These are phyloP conservation scores for Drosophila pseudoananassae DNA, from an alignment of 1,140 invertebrate genomes.

Conservation along the genomic window DNA sequence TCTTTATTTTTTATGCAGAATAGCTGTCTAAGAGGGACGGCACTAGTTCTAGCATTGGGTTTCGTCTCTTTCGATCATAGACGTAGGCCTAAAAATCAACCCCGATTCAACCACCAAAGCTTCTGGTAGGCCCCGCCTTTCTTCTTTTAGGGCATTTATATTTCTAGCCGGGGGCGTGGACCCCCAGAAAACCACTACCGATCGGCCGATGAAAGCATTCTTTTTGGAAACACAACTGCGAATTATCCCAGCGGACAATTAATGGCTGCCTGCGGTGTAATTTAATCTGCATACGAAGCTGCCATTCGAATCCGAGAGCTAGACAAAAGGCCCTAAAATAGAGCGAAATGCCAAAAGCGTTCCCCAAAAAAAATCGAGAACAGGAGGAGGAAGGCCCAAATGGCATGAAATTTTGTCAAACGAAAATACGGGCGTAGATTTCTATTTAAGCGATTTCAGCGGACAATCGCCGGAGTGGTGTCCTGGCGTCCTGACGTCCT, in stretches of 20 bases:
- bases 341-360: conserved; percentile 38
- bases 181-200: conserved; percentile 22
- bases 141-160: neutral
- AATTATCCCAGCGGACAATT: conserved; percentile 67
- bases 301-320: conserved; percentile 55
- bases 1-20: conserved; percentile 10
- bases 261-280: conserved; percentile 67
- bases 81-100: neutral
- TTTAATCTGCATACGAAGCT: conserved; percentile 76
- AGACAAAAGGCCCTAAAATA: conserved; percentile 50
- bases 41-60: neutral
- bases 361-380: conserved; percentile 17
- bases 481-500: neutral
- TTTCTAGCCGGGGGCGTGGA: conserved; percentile 26
- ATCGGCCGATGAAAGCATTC: conserved; percentile 27
- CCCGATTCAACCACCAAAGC: conserved; percentile 8
- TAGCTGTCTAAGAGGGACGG: neutral
- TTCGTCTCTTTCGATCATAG: neutral
- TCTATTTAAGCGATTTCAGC: conserved; percentile 59
- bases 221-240: conserved; percentile 33
- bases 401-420: conserved; percentile 72
- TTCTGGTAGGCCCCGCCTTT: neutral
- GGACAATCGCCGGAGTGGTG: conserved; percentile 25
- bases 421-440: conserved; percentile 78
- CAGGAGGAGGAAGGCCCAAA: conserved; percentile 31